Evolutionary conservation across 2,888 invertebrate species (phyloP).

Genomic region (Synergus umbraculus): DNA sequence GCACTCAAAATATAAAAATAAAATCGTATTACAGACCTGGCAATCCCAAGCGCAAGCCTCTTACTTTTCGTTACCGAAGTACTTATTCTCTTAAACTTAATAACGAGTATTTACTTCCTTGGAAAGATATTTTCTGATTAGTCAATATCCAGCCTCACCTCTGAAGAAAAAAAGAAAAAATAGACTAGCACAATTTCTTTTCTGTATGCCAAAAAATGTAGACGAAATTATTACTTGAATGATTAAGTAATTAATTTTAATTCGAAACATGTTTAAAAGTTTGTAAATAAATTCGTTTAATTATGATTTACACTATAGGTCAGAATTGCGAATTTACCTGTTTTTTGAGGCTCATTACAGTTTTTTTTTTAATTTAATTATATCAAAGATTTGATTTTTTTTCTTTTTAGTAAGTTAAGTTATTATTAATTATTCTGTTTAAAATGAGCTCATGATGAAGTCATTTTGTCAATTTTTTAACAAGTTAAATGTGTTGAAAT

Average conservation of each 20-base stretch:
- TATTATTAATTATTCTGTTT: too few relatives aligned
- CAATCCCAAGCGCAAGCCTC: slow-evolving; percentile 9
- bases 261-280: not conserved
- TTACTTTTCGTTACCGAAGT: slow-evolving; percentile 25
- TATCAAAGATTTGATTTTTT: too few relatives aligned
- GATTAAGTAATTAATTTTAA: too few relatives aligned
- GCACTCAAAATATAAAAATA: slow-evolving; percentile 14
- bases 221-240: not conserved
- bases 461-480: too few relatives aligned
- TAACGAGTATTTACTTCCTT: slow-evolving; percentile 34
- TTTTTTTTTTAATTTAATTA: too few relatives aligned
- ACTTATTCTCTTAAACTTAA: slow-evolving; percentile 20
- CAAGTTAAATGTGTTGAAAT: too few relatives aligned
- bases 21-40: slow-evolving; percentile 10
- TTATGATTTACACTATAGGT: too few relatives aligned
- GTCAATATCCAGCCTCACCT: not conserved
- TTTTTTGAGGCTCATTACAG: too few relatives aligned
- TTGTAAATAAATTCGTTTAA: not conserved
- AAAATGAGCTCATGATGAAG: too few relatives aligned
- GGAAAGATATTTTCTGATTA: slow-evolving; percentile 32
- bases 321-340: too few relatives aligned
- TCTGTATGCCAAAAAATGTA: slow-evolving; percentile 14
- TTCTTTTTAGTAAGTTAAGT: too few relatives aligned
- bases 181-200: not conserved
- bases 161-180: not conserved